Base-by-base conservation (phyloP, 2,888 invertebrate species). In the Physocephala rufipes region DNA sequence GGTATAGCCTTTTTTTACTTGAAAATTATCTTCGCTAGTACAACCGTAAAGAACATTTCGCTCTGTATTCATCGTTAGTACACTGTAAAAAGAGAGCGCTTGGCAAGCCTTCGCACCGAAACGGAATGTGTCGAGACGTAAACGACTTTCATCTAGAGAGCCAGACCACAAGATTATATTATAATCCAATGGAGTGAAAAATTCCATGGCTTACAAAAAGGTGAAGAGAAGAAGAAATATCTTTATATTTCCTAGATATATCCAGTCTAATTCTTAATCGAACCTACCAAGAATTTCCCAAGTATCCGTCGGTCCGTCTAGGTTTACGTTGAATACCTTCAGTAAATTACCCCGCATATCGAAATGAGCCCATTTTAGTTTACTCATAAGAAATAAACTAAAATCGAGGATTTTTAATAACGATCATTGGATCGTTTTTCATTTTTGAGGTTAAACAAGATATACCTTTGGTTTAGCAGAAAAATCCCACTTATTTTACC, bases 91-190 rank as follows among this genome's bases (percentile, higher is more conserved):
- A 12, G 78, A 64, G 30, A 83, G 66, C 2, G 82, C 75, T 4
- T 81, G 78, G 9, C 81, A 78, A 58, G 65, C 69, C 13, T 74
- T 73, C 28, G 77, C 79, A 0, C 74, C 74, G 62, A 89, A 88
- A 67, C 88, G 87, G 19, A 62, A 36, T 74, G 90, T 91, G 76
- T 91, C 89, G 70, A 95, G 83, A 47, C 92, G 85, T 84, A 96
- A 89, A 12, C 90, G 87, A 36, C 91, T 90, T 64, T 95, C 92
- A 68, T 94, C 95, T 65, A 95, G 88, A 76, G 90, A 91, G 1
- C 94, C 95, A 59, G 91, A 92, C 95, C 95, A 95, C 84, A 93
- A 92, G 16, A 93, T 87, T 2, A 93, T 88, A 73, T 91, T 88
- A 79, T 93, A 93, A 75, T 92, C 91, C 5, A 89, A 88, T 47